Percentiles rank a stretch among this genome's conserved stretches.
These are phyloP conservation scores for Lamprotornis superbus DNA, from an alignment of 2,113 vertebrate genomes.

Conservation along the genomic window DNA sequence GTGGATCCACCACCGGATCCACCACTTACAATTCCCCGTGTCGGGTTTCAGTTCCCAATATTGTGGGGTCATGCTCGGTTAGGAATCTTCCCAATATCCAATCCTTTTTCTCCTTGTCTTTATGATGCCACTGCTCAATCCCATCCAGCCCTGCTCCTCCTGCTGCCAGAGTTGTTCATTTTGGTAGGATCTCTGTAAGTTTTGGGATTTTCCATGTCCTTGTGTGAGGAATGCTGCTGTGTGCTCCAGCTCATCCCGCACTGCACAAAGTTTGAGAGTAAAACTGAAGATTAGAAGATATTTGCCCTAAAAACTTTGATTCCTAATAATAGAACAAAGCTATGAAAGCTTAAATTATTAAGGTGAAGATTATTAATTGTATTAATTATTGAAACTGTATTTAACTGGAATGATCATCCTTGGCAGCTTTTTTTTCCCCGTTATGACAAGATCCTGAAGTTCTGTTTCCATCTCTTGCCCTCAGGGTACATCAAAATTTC, in stretches of 20 bases:
- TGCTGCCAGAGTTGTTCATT: background rate
- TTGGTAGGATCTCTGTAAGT: rapidly evolving
- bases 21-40: too few species aligned
- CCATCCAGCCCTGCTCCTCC: background rate
- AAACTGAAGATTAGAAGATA: background rate
- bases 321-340: slow-evolving; percentile 21
- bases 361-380: slow-evolving; percentile 25
- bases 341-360: slow-evolving; percentile 37
- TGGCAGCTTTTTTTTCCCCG: background rate
- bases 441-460: background rate
- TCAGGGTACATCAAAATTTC: background rate
- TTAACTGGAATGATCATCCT: background rate
- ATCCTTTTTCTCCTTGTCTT: background rate
- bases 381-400: slow-evolving; percentile 46
- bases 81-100: background rate
- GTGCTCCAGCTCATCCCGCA: background rate
- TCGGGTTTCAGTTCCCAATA: background rate
- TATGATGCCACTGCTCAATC: background rate
- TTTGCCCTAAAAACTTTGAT: background rate
- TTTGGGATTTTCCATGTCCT: background rate
- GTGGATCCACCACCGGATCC: too few species aligned
- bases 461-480: background rate
- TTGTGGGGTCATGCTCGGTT: background rate
- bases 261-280: background rate
- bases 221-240: background rate